phyloP scores from a whole-genome alignment of 2,888 invertebrate genomes.

The Stenchaetothrips biformis region DNA sequence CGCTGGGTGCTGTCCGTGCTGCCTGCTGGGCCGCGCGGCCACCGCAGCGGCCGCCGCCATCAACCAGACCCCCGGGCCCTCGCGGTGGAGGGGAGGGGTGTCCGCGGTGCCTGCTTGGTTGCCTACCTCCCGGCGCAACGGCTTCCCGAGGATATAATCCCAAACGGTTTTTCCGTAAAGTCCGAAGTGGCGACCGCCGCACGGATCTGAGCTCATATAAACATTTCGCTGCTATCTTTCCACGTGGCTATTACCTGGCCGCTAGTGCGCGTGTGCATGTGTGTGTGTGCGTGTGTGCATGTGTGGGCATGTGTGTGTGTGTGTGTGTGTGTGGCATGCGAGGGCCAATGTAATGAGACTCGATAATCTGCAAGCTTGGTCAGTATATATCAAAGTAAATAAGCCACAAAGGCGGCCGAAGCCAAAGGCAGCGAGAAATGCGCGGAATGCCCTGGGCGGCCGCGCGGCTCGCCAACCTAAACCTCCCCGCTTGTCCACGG shows the following conservation, averaged over 20 bases:
- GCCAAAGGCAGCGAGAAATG: background rate
- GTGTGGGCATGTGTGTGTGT: too few relatives aligned
- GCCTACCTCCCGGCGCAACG: slow-evolving; percentile 7
- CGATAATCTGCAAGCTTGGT: background rate
- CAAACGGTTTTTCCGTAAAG: too few relatives aligned
- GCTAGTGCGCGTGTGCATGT: too few relatives aligned
- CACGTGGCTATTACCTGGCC: too few relatives aligned
- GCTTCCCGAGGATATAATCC: too few relatives aligned
- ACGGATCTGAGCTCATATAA: too few relatives aligned
- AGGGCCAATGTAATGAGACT: background rate
- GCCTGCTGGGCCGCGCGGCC: background rate
- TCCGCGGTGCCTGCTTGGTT: background rate
- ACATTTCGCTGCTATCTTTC: too few relatives aligned
- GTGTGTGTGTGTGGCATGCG: too few relatives aligned
- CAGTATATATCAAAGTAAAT: background rate
- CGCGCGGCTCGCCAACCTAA: too few relatives aligned
- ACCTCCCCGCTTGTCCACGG: too few relatives aligned
- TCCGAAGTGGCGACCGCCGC: too few relatives aligned
- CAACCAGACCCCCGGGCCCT: background rate
- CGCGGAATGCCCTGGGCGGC: background rate
- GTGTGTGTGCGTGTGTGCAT: too few relatives aligned
- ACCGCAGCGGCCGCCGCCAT: background rate
- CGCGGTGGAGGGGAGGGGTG: background rate
- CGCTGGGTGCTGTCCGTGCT: background rate
- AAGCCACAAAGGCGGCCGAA: background rate